Evolutionary conservation across 2,888 invertebrate species (phyloP), one percentile per base, ranked within the genome.

Genomic region (Rutpela maculata): DNA sequence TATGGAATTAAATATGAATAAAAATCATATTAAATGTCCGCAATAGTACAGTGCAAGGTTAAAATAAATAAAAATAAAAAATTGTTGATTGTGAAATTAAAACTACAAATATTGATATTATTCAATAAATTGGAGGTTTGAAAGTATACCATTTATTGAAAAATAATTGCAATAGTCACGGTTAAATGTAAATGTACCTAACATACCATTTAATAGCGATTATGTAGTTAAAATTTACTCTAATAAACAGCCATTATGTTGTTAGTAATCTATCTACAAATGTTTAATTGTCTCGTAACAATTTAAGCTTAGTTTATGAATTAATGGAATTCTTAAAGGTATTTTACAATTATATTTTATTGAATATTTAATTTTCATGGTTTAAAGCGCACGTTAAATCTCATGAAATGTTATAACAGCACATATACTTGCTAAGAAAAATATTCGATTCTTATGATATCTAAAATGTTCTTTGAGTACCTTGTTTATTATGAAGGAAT

Each of bases 111-210:
- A 65, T 65, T 65, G 43, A 43, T 18, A 65, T 19, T 19, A 65
- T 65, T 65, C 43, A 19, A 65, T 65, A 38, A 65, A 43, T 19
- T 12, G 3, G 10, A 38, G 10, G 19, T 38, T 43, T 38, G 65
- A 65, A 65, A 65, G 43, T 65, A 65, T 19, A 65, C 19, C 18
- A 38, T 43, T 11, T 18, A 43, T 12, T 65, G 18, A 65, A 65
- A 35, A 63, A 63, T 63, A 65, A 65, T 38, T 43, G 65, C 65
- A 65, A 65, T 19, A 65, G 65, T 65, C 65, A 65, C 43, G 65
- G 65, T 43, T 65, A 43, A 65, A 11, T 31, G n/a, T 60, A 15
- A 9, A 60, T 15, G 43, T 38, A 65, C 1, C 26, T 62, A 62
- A 9, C 18, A 43, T 43, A 65, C 15, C 65, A 65, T 65, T 18